Evolutionary conservation across 2,888 invertebrate species (phyloP).

Genomic region (Timema podura): DNA sequence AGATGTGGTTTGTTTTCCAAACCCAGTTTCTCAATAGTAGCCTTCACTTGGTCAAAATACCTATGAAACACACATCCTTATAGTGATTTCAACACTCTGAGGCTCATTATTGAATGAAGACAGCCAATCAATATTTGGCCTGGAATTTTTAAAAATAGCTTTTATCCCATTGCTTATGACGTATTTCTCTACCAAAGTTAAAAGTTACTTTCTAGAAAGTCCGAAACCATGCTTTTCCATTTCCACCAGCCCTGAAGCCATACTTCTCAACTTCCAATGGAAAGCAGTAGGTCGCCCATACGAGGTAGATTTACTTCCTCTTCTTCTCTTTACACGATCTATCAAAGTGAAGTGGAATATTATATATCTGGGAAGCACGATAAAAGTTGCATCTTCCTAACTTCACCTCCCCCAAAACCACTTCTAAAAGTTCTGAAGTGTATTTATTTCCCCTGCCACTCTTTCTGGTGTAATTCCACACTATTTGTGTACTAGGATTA

Average conservation of each 20-base stretch:
- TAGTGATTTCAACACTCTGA: conserved; percentile 39
- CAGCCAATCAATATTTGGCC: conserved; percentile 39
- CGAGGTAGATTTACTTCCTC: not conserved
- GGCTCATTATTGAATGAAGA: conserved; percentile 39
- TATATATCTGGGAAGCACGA: not conserved
- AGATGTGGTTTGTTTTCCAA: conserved; percentile 34
- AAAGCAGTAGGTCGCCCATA: not conserved
- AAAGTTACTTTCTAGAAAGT: conserved; percentile 37
- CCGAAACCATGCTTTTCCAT: conserved; percentile 41
- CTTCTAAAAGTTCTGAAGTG: not conserved
- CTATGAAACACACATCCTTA: conserved; percentile 33
- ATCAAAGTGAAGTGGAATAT: not conserved
- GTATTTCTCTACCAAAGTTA: conserved; percentile 37
- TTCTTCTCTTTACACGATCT: not conserved
- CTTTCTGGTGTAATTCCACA: not conserved
- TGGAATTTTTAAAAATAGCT: conserved; percentile 38
- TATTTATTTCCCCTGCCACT: not conserved
- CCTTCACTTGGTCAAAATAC: conserved; percentile 23
- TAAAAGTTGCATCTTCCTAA: not conserved
- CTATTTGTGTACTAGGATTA: too few species aligned
- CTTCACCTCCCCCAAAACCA: not conserved
- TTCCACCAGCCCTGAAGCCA: conserved; percentile 34
- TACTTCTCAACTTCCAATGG: conserved; percentile 34
- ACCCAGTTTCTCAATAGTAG: conserved; percentile 30
- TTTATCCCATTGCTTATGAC: conserved; percentile 34